These are phyloP conservation scores for Mamestra configurata DNA, from an alignment of 1,140 invertebrate species.

Conservation along the genomic window DNA sequence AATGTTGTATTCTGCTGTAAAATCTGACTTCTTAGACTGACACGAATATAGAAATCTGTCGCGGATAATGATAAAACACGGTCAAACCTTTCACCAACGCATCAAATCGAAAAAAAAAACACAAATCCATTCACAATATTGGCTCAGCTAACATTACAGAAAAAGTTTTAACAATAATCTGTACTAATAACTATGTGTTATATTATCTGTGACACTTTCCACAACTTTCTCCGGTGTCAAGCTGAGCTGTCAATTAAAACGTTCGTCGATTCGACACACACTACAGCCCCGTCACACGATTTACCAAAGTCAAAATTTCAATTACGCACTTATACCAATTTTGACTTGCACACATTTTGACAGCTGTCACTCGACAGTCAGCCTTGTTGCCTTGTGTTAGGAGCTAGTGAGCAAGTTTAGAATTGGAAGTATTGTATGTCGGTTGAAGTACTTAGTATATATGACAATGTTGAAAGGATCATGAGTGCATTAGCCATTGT, in stretches of 20 bases:
- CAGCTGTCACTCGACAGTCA: conserved; percentile 27
- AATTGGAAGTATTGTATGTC: conserved; percentile 48
- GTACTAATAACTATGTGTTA: conserved; percentile 34
- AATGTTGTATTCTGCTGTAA: no score
- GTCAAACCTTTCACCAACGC: neutral
- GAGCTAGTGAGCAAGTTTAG: neutral
- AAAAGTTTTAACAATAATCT: conserved; percentile 30
- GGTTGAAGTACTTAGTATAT: conserved; percentile 76
- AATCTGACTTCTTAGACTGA: no score
- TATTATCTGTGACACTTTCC: conserved; percentile 40
- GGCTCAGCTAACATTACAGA: neutral
- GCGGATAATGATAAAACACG: neutral
- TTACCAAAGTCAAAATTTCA: conserved; percentile 85
- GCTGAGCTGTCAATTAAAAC: conserved; percentile 69
- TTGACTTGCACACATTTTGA: conserved; percentile 21
- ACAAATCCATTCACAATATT: conserved; percentile 20
- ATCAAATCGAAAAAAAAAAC: neutral
- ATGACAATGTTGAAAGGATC: conserved; percentile 81
- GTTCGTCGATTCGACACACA: conserved; percentile 71
- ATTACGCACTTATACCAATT: conserved; percentile 70
- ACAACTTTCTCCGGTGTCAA: conserved; percentile 60
- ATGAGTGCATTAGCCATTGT: conserved; percentile 85
- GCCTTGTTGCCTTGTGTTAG: conserved; percentile 50
- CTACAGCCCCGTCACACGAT: conserved; percentile 79
- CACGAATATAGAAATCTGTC: no score